phyloP scores from a whole-genome alignment of 2,113 vertebrate species.

The Lophius piscatorius region DNA sequence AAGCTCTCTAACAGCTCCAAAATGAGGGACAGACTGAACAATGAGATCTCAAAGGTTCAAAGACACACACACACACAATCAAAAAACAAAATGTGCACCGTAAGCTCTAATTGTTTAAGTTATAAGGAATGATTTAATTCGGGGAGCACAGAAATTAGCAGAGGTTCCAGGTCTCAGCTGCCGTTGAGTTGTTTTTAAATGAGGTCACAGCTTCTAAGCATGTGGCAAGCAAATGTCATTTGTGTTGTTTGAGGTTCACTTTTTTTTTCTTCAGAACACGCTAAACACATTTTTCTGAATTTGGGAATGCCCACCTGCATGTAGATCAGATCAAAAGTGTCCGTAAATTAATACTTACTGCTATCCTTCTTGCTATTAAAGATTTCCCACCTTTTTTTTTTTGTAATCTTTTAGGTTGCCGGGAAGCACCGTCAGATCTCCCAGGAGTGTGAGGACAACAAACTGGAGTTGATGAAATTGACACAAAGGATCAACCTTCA shows the following conservation, averaged over 20 bases:
- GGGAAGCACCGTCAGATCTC: conserved; percentile 74
- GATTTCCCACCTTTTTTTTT: background rate
- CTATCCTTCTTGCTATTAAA: background rate
- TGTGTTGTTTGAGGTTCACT: too few relatives aligned
- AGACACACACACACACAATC: conserved; percentile 2
- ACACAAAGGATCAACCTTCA: conserved; percentile 70
- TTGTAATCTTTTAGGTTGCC: conserved; percentile 47
- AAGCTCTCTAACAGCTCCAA: conserved; percentile 81
- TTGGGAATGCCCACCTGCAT: background rate
- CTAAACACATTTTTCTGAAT: background rate
- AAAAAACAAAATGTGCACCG: background rate
- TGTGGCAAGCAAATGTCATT: too few relatives aligned
- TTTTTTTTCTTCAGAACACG: background rate
- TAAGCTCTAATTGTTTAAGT: background rate
- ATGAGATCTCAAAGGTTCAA: conserved; percentile 74
- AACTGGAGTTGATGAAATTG: conserved; percentile 79
- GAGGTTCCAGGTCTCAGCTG: background rate
- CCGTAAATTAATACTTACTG: background rate
- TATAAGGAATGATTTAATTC: background rate
- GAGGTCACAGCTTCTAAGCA: too few relatives aligned
- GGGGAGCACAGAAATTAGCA: background rate
- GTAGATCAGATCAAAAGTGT: background rate
- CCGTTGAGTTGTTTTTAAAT: background rate
- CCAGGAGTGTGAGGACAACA: conserved; percentile 79
- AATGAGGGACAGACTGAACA: conserved; percentile 79